These are phyloP conservation scores for Syrrhaptes paradoxus DNA, from an alignment of 2,113 vertebrate genomes.

Conservation along the genomic window DNA sequence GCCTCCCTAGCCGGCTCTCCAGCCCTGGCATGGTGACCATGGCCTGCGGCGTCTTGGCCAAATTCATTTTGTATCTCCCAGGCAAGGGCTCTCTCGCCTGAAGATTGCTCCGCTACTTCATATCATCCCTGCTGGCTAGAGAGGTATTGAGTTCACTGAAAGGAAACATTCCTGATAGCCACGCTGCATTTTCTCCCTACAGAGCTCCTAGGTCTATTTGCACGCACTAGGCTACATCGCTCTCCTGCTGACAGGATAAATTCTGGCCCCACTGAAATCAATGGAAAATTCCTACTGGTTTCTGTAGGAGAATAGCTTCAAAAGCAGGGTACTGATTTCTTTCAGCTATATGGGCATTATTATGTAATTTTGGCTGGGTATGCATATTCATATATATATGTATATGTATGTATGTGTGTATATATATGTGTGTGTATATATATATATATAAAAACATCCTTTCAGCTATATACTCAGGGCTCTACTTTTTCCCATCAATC, in stretches of 20 bases:
- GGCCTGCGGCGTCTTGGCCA: not conserved
- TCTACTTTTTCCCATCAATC: not conserved
- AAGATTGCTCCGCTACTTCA: not conserved
- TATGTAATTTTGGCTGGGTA: not conserved
- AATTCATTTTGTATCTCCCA: not conserved
- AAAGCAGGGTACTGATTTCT: not conserved
- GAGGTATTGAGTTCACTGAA: not conserved
- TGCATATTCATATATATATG: not conserved
- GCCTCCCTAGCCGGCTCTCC: not conserved
- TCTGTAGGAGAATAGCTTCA: not conserved
- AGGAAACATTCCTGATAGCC: not conserved
- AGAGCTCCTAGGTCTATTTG: not conserved
- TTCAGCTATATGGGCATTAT: not conserved
- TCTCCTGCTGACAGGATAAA: not conserved
- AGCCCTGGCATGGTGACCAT: not conserved
- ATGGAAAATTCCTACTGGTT: not conserved
- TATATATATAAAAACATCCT: not conserved
- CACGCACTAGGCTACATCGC: not conserved
- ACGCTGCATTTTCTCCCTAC: not conserved
- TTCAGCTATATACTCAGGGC: not conserved
- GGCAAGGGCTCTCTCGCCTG: not conserved
- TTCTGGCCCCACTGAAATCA: not conserved
- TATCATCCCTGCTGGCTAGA: not conserved
- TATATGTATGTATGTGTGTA: too few relatives aligned
- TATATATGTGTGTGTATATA: too few relatives aligned